Conservation (phyloP, 2,888 invertebrate species). For the Penaeus monodon region DNA sequence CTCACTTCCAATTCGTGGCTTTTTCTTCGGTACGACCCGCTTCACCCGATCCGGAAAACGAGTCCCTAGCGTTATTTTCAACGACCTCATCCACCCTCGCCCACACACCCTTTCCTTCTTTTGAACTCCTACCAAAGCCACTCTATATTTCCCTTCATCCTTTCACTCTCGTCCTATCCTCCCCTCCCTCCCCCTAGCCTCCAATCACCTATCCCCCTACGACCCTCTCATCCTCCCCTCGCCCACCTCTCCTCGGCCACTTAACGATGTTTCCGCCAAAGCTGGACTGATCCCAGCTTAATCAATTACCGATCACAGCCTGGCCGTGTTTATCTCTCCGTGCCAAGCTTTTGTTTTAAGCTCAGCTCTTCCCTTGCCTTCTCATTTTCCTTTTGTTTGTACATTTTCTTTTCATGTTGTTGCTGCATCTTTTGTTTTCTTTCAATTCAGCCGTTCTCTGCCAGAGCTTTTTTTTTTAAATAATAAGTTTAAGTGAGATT, state of each 20-base stretch:
- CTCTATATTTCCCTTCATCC: too few relatives aligned
- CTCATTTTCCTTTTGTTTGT: not conserved
- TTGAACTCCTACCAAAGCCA: too few relatives aligned
- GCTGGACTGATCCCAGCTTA: conserved; percentile 48
- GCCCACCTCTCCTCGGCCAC: conserved; percentile 22
- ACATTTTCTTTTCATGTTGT: not conserved
- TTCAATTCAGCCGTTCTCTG: not conserved
- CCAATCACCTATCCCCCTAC: too few relatives aligned
- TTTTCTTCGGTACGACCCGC: too few relatives aligned
- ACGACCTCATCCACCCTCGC: too few relatives aligned
- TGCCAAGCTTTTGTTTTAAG: conserved; percentile 18
- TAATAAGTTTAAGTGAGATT: not conserved
- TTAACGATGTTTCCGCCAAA: conserved; percentile 53
- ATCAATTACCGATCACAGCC: conserved; percentile 55
- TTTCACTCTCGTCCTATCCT: not conserved
- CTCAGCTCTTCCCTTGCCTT: not conserved
- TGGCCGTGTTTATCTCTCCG: conserved; percentile 26
- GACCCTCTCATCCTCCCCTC: not conserved
- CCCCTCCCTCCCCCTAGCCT: not conserved
- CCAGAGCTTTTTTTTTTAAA: not conserved
- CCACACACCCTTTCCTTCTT: too few relatives aligned
- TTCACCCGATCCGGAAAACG: too few relatives aligned
- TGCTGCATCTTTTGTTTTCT: not conserved
- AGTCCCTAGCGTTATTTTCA: too few relatives aligned
- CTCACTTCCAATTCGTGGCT: too few relatives aligned